Conservation (phyloP, 1,140 invertebrate species). For the Heterodera carotae region DNA sequence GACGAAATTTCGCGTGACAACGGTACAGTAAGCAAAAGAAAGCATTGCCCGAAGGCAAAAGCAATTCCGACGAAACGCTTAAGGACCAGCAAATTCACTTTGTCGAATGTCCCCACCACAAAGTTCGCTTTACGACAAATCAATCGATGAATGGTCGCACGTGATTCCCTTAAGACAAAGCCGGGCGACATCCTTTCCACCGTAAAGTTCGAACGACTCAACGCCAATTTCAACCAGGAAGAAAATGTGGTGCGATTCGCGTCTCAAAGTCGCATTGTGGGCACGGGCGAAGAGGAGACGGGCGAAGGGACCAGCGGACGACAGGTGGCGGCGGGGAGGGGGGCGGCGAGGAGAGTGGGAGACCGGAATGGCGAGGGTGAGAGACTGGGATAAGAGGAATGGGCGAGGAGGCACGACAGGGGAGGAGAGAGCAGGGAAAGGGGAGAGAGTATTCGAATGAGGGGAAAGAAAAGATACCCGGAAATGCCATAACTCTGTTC, state of each 20-base stretch:
- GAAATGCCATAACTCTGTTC: neutral
- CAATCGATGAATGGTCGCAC: neutral
- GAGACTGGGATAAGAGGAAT: neutral
- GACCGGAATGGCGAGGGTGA: neutral
- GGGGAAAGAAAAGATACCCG: neutral
- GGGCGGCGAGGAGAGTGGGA: neutral
- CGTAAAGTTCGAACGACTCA: constrained; percentile 59
- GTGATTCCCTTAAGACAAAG: neutral
- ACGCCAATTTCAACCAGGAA: constrained; percentile 75
- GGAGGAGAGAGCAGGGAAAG: neutral
- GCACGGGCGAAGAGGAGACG: neutral
- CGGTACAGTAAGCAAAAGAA: neutral
- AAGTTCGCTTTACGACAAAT: constrained; percentile 19
- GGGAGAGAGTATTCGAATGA: neutral
- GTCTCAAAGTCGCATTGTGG: constrained; percentile 24
- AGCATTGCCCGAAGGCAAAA: neutral
- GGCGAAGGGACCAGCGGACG: neutral
- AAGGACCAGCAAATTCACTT: constrained; percentile 51
- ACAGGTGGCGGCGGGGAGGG: neutral
- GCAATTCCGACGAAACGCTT: neutral
- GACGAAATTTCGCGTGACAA: constrained; percentile 41
- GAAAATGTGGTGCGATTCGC: constrained; percentile 84
- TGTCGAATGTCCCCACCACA: constrained; percentile 43
- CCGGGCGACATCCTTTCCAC: neutral
- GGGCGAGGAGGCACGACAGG: too few relatives aligned